A percentile compares a stretch with the other conserved stretches of the same genome.
phyloP scores from a whole-genome alignment of 2,888 invertebrate genomes.

The Onchidella celtica region DNA sequence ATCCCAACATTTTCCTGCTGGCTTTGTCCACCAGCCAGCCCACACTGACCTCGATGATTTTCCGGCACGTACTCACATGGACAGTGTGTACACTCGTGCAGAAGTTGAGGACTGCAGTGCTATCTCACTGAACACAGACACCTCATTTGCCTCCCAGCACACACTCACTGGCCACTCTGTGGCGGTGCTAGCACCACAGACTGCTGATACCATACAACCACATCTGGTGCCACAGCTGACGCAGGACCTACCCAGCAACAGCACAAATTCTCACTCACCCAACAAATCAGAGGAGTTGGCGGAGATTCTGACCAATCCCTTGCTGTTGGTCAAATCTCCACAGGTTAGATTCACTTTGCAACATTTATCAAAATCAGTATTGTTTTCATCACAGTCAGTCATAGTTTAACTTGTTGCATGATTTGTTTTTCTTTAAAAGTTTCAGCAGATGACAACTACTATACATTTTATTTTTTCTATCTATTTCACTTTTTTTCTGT shows the following conservation, averaged over 20 bases:
- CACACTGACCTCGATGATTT: not conserved
- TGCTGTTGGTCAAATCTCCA: constrained; percentile 33
- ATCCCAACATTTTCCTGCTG: too few species aligned
- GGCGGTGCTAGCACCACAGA: not conserved
- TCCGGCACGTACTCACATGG: not conserved
- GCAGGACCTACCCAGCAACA: constrained; percentile 3
- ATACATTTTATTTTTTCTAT: too few species aligned
- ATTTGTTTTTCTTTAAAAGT: too few species aligned
- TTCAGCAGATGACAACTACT: too few species aligned
- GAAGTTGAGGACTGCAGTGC: constrained; percentile 29
- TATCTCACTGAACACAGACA: constrained; percentile 28
- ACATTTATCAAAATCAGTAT: not conserved
- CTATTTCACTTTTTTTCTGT: too few species aligned
- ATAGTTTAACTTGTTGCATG: too few species aligned
- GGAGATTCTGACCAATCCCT: constrained; percentile 41
- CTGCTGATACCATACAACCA: not conserved
- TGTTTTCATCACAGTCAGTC: not conserved
- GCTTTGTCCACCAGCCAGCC: not conserved
- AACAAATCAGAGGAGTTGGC: constrained; percentile 21
- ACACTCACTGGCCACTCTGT: not conserved
- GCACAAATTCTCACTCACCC: not conserved
- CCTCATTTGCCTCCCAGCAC: constrained; percentile 26
- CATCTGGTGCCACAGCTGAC: not conserved
- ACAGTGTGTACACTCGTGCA: constrained; percentile 5
- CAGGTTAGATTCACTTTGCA: constrained; percentile 26